Base-by-base conservation (phyloP, 2,797 vertebrate genomes). In the Dermochelys coriacea region DNA sequence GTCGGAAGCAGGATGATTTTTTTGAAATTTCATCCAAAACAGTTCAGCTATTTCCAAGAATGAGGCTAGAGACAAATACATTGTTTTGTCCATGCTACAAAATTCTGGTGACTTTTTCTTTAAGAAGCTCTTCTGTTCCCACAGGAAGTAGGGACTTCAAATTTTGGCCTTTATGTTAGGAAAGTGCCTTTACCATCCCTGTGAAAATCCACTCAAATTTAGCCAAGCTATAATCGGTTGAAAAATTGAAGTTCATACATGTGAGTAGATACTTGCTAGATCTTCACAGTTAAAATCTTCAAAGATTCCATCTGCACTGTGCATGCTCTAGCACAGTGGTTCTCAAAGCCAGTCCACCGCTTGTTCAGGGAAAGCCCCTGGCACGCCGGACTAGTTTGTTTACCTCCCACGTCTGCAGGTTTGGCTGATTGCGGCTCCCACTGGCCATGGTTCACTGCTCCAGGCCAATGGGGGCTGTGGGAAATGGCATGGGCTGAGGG, bases 41-140 rank as follows among this genome's bases (percentile, higher is more conserved):
- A 77, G 27, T 61, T 57, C 7, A 80, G 61, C 25, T 79, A 51
- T 12, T 80, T 93, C 79, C 10, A 82, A 15, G 59, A 93, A 57
- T 0, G 52, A 12, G 68, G 1, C 11, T 29, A 37, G 2, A 10
- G 21, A 23, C 34, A 71, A 51, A 18, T 3, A 3, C 0, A 29
- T 15, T 61, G 16, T 59, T 23, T 34, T 55, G 1, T 12, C 23
- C 51, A 16, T 85, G 84, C 82, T 59, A 92, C 74, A 82, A 83
- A 87, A 6, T 79, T 75, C 71, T 45, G 5, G 55, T 87, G 37
- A 91, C 57, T 14, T 88, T 96, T 91, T 8, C 27, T 57, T 12
- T 85, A 12, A 82, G 2, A 31, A 51, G 1, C 47, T 57, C 29
- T 74, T 85, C 85, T 88, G 77, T 1, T 0, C 1, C 0, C 9